Conservation (phyloP, 2,797 vertebrate genomes). For the Arnoldichthys spilopterus region DNA sequence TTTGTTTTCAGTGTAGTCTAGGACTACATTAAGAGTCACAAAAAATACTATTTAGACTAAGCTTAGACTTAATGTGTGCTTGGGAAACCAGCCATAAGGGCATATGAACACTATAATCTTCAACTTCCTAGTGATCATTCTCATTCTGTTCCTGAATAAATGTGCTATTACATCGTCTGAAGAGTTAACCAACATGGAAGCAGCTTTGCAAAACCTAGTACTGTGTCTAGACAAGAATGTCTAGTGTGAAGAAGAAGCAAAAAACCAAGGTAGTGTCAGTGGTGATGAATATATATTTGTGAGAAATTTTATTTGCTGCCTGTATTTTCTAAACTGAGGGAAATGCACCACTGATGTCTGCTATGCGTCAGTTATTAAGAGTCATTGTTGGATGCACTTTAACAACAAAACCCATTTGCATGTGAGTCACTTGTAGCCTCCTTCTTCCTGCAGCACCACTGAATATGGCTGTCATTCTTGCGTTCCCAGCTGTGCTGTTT, state of each 20-base stretch:
- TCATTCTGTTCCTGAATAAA: not conserved
- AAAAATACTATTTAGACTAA: not conserved
- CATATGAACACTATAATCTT: not conserved
- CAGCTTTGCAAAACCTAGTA: not conserved
- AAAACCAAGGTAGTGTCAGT: not conserved
- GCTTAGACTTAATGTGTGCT: not conserved
- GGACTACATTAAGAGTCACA: too few species aligned
- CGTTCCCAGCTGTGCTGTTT: constrained; percentile 2
- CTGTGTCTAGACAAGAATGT: not conserved
- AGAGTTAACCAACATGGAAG: not conserved
- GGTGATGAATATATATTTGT: not conserved
- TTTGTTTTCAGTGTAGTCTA: too few species aligned
- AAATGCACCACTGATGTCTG: not conserved
- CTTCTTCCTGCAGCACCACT: constrained; percentile 8
- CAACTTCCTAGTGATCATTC: not conserved
- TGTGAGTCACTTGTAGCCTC: not conserved
- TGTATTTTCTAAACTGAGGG: not conserved
- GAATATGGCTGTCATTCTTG: constrained; percentile 13
- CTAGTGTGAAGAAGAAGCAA: not conserved
- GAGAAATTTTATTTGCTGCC: not conserved
- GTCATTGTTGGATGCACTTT: not conserved
- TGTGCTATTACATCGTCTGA: not conserved
- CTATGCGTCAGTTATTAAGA: not conserved
- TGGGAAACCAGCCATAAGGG: not conserved
- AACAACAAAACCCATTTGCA: not conserved